phyloP scores from a whole-genome alignment of 2,113 vertebrate species.

The Nymphicus hollandicus region DNA sequence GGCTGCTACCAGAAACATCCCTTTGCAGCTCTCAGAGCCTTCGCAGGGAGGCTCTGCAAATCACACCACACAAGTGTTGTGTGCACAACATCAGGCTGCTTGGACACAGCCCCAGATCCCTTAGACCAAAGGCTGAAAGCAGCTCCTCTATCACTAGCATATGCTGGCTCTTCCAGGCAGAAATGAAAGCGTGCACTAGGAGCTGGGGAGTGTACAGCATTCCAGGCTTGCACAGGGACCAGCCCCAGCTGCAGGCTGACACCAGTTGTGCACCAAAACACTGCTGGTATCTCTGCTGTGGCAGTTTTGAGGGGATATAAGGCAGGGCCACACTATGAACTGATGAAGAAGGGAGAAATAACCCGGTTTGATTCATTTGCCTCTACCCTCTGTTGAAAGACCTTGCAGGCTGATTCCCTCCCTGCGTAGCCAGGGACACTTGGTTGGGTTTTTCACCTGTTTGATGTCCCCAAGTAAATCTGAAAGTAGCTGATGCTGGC shows the following conservation, averaged over 20 bases:
- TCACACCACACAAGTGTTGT: accelerated
- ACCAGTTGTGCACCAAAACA: not conserved
- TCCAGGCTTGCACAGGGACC: not conserved
- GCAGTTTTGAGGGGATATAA: not conserved
- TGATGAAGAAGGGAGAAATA: not conserved
- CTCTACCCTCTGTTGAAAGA: not conserved
- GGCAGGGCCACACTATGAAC: accelerated
- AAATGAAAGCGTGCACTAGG: not conserved
- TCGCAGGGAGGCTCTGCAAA: not conserved
- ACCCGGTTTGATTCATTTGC: not conserved
- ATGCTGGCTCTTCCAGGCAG: not conserved
- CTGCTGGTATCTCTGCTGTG: accelerated
- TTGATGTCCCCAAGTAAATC: not conserved
- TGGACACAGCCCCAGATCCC: not conserved
- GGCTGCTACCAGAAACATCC: not conserved
- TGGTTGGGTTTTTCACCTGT: not conserved
- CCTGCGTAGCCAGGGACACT: accelerated
- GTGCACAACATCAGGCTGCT: accelerated
- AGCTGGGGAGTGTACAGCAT: not conserved
- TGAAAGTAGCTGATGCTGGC: not conserved
- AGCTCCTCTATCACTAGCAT: not conserved
- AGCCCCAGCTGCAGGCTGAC: not conserved
- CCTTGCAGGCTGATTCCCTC: not conserved
- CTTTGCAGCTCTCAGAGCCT: not conserved
- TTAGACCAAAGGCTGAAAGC: not conserved